Percentiles rank a stretch among this genome's conserved stretches.
These are phyloP conservation scores for Plectropomus leopardus DNA, from an alignment of 2,113 vertebrate genomes.

Conservation along the genomic window DNA sequence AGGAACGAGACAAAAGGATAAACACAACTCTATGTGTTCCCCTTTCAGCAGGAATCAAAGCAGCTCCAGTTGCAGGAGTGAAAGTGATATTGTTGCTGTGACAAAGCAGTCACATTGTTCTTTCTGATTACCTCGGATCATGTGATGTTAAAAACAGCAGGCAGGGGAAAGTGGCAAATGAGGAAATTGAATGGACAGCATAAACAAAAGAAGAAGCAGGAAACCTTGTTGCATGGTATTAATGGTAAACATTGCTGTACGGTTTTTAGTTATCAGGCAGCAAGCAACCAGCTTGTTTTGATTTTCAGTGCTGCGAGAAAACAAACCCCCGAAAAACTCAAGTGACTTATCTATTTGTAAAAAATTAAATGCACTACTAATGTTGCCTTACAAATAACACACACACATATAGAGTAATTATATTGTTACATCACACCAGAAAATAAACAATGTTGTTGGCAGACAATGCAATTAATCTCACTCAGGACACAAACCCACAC, in stretches of 20 bases:
- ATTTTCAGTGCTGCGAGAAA: background rate
- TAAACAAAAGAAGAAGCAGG: slow-evolving; percentile 31
- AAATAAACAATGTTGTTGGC: slow-evolving; percentile 39
- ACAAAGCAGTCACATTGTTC: slow-evolving; percentile 73
- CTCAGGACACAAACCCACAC: slow-evolving; percentile 54
- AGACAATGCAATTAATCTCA: slow-evolving; percentile 67
- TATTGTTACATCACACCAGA: slow-evolving; percentile 37
- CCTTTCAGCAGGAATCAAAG: slow-evolving; percentile 78
- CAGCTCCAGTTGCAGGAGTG: slow-evolving; percentile 50
- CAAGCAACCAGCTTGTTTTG: slow-evolving; percentile 1
- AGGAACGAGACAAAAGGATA: slow-evolving; percentile 68
- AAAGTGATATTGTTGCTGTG: slow-evolving; percentile 77
- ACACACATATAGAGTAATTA: slow-evolving; percentile 30
- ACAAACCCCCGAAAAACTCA: slow-evolving; percentile 2
- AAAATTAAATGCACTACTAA: slow-evolving; percentile 20
- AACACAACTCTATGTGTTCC: slow-evolving; percentile 69
- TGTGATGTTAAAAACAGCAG: slow-evolving; percentile 59
- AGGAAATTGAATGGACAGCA: slow-evolving; percentile 64
- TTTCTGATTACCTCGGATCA: slow-evolving; percentile 73
- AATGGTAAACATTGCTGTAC: slow-evolving; percentile 29
- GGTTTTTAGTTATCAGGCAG: slow-evolving; percentile 18
- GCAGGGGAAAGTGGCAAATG: slow-evolving; percentile 57
- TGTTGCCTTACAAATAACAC: slow-evolving; percentile 29
- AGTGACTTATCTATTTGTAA: slow-evolving; percentile 23
- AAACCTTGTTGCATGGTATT: slow-evolving; percentile 21